Percentiles rank a stretch among this genome's conserved stretches.
Evolutionary conservation across 2,113 vertebrate genomes (phyloP).

Genomic region (Pantherophis guttatus): DNA sequence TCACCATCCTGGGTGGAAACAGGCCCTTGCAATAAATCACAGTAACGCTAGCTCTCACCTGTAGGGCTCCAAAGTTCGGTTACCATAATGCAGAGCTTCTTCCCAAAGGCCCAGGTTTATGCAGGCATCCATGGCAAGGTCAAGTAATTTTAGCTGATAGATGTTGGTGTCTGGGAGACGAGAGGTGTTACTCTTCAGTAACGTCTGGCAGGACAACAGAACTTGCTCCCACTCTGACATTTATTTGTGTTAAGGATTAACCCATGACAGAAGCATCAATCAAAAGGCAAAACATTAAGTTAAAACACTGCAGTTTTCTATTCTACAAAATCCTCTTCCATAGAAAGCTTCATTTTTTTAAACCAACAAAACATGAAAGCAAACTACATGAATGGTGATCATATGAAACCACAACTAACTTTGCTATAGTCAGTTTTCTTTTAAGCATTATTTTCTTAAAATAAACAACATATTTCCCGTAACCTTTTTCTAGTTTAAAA

Average conservation of each 20-base stretch:
- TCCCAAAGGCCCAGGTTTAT: constrained; percentile 81
- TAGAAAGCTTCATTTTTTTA: constrained; percentile 12
- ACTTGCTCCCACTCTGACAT: constrained; percentile 80
- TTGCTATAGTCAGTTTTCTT: constrained; percentile 10
- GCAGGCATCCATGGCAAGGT: constrained; percentile 84
- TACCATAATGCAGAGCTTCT: constrained; percentile 76
- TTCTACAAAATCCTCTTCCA: constrained; percentile 8
- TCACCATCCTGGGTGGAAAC: background rate
- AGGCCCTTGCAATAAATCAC: background rate
- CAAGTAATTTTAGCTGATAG: constrained; percentile 83
- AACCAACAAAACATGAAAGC: constrained; percentile 13
- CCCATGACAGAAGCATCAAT: constrained; percentile 27
- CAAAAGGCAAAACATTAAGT: constrained; percentile 28
- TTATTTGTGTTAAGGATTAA: constrained; percentile 67
- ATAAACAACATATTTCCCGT: constrained; percentile 6
- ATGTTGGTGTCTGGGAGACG: constrained; percentile 85
- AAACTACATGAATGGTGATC: constrained; percentile 14
- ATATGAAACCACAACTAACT: constrained; percentile 8
- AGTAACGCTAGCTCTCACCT: constrained; percentile 68
- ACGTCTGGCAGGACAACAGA: constrained; percentile 65
- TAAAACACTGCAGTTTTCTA: constrained; percentile 19
- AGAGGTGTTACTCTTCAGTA: constrained; percentile 60
- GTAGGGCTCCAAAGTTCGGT: constrained; percentile 81
- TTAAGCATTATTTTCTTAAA: constrained; percentile 20
- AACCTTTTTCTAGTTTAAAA: constrained; percentile 12